These are phyloP conservation scores for Mormoops blainvillei DNA, from an alignment of 2,113 vertebrate species.

Conservation along the genomic window DNA sequence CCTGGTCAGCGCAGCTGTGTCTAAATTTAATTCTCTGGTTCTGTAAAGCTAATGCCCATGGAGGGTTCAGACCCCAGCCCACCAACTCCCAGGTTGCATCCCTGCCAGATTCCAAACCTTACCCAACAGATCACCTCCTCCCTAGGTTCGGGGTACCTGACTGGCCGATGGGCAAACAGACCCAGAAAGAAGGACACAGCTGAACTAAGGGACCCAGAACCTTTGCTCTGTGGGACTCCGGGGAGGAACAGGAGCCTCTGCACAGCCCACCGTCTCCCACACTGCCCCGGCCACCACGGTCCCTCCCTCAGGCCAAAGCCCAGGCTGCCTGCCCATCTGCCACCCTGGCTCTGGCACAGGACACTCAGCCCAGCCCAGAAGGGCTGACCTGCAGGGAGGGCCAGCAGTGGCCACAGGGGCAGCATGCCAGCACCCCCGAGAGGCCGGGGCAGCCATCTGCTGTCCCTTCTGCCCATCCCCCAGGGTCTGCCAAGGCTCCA, in stretches of 20 bases:
- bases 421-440: background rate
- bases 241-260: background rate
- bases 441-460: conserved; percentile 64
- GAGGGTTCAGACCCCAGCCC: background rate
- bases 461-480: conserved; percentile 48
- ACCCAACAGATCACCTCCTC: background rate
- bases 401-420: conserved; percentile 36
- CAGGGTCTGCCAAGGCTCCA: conserved; percentile 60
- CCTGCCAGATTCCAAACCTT: background rate
- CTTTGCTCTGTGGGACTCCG: background rate
- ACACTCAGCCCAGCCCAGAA: background rate
- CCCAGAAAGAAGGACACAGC: background rate
- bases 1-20: background rate
- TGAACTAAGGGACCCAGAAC: background rate
- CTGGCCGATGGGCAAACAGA: background rate
- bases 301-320: background rate
- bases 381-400: conserved; percentile 21
- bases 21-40: background rate
- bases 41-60: background rate
- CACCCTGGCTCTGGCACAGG: conserved; percentile 48
- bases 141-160: background rate
- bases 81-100: background rate
- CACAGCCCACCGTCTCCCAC: background rate
- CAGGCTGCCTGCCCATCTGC: conserved; percentile 60
- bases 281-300: background rate